Conservation (phyloP, 1,140 invertebrate genomes). For the Ridgeia piscesae region DNA sequence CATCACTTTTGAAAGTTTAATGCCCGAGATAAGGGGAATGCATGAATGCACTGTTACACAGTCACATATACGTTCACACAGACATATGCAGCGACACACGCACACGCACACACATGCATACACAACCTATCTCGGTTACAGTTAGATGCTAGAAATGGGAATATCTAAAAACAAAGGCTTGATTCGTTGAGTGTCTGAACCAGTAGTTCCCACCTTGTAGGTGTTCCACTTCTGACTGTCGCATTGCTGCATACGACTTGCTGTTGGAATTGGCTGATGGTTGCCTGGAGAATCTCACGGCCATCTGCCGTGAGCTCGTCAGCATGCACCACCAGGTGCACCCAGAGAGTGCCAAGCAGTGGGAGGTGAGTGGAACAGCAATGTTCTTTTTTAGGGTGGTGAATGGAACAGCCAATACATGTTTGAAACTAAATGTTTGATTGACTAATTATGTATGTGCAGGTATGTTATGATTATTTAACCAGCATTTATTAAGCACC, state of each 20-base stretch:
- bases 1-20: too few species aligned
- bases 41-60: too few species aligned
- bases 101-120: too few species aligned
- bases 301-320: slow-evolving; percentile 55
- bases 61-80: too few species aligned
- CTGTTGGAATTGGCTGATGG: slow-evolving; percentile 58
- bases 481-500: too few species aligned
- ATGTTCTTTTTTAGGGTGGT: background rate
- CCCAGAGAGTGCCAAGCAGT: slow-evolving; percentile 59
- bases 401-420: background rate
- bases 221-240: slow-evolving; percentile 57
- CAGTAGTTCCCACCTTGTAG: slow-evolving; percentile 34
- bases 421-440: background rate
- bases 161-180: too few species aligned
- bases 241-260: slow-evolving; percentile 60
- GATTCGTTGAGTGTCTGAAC: background rate
- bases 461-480: too few species aligned
- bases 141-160: too few species aligned
- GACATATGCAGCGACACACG: too few species aligned
- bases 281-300: slow-evolving; percentile 52
- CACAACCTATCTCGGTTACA: too few species aligned
- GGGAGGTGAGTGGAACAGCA: slow-evolving; percentile 46
- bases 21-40: too few species aligned
- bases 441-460: background rate
- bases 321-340: slow-evolving; percentile 61